Evolutionary conservation across 2,888 invertebrate genomes (phyloP), one percentile per base, ranked within the genome.

Genomic region (Drosophila robusta): DNA sequence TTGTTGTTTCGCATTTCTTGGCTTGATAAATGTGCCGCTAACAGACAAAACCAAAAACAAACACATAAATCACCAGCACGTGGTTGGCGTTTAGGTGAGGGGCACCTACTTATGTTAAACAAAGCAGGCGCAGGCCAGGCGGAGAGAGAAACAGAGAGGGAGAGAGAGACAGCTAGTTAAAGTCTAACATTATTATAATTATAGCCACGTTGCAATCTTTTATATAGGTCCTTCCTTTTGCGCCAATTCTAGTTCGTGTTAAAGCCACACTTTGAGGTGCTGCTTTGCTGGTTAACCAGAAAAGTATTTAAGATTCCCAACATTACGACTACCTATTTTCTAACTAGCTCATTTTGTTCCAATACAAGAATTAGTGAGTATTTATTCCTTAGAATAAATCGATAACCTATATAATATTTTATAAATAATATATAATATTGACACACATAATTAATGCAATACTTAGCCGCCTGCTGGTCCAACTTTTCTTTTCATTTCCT

Each of bases 61-160:
- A 74, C 87, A 86, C 87, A 84, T 84, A 86, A 84, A 84, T 84
- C 86, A 84, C 78, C 62, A 61, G 73, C 76, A 66, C 64, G 71
- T 71, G 70, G 45, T 46, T 42, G 66, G 66, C 63, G 46, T 11
- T 22, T 11, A 24, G 14, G n/a, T n/a, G 26, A 22, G 39, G 51
- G 29, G 56, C 64, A 39, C 44, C 7, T 29, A 44, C 24, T 22
- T 26, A 34, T 46, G 34, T 26, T 62, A 29, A 44, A 38, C 18
- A 29, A 7, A n/a, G 12, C 4, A 11, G 24, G 3, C 16, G 9
- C 6, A 1, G 34, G 11, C 6, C 1, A 4, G 14, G 8, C 34
- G 14, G 11, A 5, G 12, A 2, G 2, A 0, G 29, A 16, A 7
- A 1, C 16, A 29, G 16, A 36, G 4, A 34, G 9, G 9, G 22